A percentile compares a stretch with the other conserved stretches of the same genome.
phyloP scores from a whole-genome alignment of 2,113 vertebrate genomes.

The Ictidomys tridecemlineatus region DNA sequence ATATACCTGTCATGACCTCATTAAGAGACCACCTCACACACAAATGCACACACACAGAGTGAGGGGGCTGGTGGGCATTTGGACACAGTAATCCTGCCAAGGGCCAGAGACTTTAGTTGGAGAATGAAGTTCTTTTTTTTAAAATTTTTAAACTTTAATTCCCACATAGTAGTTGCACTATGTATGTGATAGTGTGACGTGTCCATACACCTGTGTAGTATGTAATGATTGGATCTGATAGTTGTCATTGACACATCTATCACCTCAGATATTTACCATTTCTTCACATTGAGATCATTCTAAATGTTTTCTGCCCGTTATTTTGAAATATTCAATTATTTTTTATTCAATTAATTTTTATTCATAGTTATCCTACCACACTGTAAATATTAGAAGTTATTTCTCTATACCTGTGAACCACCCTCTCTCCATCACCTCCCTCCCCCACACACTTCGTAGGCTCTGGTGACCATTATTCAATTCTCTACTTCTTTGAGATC shows the following conservation, averaged over 20 bases:
- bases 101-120: background rate
- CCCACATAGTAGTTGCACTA: background rate
- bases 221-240: background rate
- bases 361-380: no score
- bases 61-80: background rate
- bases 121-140: background rate
- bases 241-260: background rate
- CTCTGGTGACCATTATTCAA: background rate
- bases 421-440: background rate
- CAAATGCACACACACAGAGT: background rate
- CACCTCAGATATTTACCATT: background rate
- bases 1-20: background rate
- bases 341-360: background rate
- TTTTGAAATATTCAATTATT: background rate
- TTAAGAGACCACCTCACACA: background rate
- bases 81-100: background rate
- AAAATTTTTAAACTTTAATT: background rate
- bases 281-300: background rate
- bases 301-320: background rate
- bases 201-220: background rate
- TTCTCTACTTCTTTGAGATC: background rate
- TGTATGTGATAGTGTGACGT: background rate
- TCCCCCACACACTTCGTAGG: no score
- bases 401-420: no score
- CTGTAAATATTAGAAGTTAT: background rate